Percentiles rank a stretch among this genome's conserved stretches.
Conservation (phyloP, 2,113 vertebrate genomes). For the Todiramphus chloris region DNA sequence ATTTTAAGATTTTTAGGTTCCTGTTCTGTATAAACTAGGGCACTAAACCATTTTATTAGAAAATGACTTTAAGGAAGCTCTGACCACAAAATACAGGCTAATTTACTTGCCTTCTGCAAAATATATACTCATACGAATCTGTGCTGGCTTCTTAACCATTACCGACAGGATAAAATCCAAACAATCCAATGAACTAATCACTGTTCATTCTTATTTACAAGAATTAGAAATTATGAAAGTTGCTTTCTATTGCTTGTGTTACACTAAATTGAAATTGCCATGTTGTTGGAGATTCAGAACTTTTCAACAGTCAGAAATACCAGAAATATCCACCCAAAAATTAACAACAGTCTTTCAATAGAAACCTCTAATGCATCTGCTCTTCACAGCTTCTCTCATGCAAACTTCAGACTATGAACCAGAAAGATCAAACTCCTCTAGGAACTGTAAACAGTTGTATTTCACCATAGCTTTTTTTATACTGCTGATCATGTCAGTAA, state of each 20-base stretch:
- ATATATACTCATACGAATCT: background rate
- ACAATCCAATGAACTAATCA: background rate
- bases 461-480: background rate
- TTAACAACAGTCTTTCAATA: background rate
- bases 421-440: background rate
- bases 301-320: background rate
- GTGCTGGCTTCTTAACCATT: background rate
- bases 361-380: background rate
- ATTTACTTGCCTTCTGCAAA: background rate
- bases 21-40: background rate
- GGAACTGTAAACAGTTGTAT: background rate
- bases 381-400: background rate
- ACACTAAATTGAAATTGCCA: background rate
- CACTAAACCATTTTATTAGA: background rate
- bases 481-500: background rate
- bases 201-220: background rate
- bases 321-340: background rate
- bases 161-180: conserved; percentile 26
- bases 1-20: background rate
- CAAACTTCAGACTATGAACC: background rate
- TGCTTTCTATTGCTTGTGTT: conserved; percentile 11
- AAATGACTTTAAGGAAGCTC: conserved; percentile 1
- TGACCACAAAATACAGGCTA: background rate
- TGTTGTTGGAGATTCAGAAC: conserved; percentile 1
- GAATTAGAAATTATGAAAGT: background rate